phyloP scores from a whole-genome alignment of 2,113 vertebrate species.

The Paramormyrops kingsleyae region DNA sequence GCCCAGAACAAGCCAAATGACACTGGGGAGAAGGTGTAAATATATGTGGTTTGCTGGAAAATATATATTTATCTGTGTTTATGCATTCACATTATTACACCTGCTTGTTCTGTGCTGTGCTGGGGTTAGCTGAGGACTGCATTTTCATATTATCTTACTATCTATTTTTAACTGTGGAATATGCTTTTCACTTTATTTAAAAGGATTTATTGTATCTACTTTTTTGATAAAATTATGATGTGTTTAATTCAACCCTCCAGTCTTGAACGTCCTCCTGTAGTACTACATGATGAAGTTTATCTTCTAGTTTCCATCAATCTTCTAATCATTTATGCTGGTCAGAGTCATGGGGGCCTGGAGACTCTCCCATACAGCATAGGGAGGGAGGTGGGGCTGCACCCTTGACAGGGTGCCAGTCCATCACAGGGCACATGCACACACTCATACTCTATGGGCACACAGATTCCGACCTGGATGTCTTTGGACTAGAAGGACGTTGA shows the following conservation, averaged over 20 bases:
- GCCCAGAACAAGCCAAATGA: background rate
- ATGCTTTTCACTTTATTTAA: background rate
- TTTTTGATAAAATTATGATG: background rate
- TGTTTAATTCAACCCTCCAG: background rate
- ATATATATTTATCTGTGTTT: background rate
- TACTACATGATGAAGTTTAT: background rate
- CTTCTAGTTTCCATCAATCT: background rate
- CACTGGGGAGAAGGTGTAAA: background rate
- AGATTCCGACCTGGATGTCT: background rate
- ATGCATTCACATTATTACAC: background rate
- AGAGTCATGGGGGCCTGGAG: background rate
- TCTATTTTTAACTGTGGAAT: background rate
- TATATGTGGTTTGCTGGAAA: background rate
- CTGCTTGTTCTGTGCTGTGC: background rate
- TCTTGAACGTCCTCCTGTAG: background rate
- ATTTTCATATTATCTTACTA: background rate
- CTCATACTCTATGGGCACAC: background rate
- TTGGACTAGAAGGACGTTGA: background rate
- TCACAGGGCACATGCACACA: background rate
- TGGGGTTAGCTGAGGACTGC: background rate
- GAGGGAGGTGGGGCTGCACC: background rate
- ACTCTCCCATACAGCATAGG: background rate
- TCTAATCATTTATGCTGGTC: background rate
- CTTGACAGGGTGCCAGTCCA: background rate
- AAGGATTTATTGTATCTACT: background rate